Evolutionary conservation across 2,797 vertebrate genomes (phyloP), one percentile per base, ranked within the genome.

Genomic region (Sebastes minor): DNA sequence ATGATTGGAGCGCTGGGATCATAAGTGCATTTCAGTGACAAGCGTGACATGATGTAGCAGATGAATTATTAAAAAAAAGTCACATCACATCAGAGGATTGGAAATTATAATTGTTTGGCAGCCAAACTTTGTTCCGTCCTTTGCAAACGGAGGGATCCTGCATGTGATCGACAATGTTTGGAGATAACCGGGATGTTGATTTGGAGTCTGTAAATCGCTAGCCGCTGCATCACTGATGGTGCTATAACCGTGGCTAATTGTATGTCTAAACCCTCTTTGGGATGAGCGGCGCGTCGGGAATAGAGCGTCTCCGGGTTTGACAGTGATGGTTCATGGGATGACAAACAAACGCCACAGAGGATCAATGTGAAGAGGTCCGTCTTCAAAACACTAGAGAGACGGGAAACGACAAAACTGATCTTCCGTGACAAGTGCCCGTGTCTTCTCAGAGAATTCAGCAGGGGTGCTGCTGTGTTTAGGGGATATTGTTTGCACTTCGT

Each of bases 281-380:
- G 90, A 93, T 64, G 90, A 90, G 89, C 52, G 74, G 85, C 18
- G 85, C 87, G 14, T 28, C 35, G 90, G 93, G 92, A 90, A 89
- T 83, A 88, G 72, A 85, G 87, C 78, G 66, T 83, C 87, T 63
- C 70, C 2, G 81, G 73, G 67, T 87, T 81, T 94, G 94, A 95
- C 93, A 94, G 93, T 92, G 91, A 93, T 74, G 92, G 81, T 89
- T 93, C 89, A 81, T 4, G 82, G 88, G 85, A 92, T 93, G 93
- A 94, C 94, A 94, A 94, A 94, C 91, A 93, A 93, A 93, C 60
- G 92, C 92, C 93, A 90, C 89, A 72, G 91, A 93, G 92, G 92
- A 93, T 95, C 90, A 90, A 76, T 84, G 91, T 85, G 92, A 91
- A 74, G 91, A 87, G 92, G 92, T 91, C 92, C 91, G 2, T 92